Evolutionary conservation across 2,797 vertebrate genomes (phyloP), one percentile per base, ranked within the genome.

Genomic region (Pipistrellus pygmaeus): DNA sequence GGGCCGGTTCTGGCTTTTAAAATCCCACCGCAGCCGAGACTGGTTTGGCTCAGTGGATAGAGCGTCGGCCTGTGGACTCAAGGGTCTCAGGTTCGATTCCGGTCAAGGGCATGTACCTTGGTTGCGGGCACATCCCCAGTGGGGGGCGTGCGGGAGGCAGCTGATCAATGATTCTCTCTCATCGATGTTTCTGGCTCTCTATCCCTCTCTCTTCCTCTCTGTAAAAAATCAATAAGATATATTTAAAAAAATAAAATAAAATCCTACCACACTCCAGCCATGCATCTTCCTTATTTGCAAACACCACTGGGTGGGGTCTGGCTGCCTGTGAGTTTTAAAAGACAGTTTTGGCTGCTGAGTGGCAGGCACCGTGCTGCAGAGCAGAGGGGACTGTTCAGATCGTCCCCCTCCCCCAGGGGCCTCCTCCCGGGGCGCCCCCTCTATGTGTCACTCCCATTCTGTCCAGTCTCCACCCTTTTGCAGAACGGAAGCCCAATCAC

Each of bases 21-120:
- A n/a, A 23, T 8, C 69, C 35, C 48, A 0, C 0, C 0, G 17
- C 11, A 11, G 38, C 38, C 38, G 38, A 41, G 38, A 41, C 38
- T 4, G 38, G 38, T 41, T 41, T 41, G 38, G 38, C 38, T 41
- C 38, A 41, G 38, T 41, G 38, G 38, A 41, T 41, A 41, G 38
- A 41, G 38, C 38, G 38, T 41, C 38, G 38, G 6, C 38, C 38
- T 41, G 38, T 6, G 38, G 38, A 41, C 38, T 41, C 5, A 41
- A 41, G 6, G 38, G 38, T 6, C 38, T 4, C 38, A 7, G 38
- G 38, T 41, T 41, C 38, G 6, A 41, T 41, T 41, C 38, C 6
- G 6, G 38, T 41, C 38, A 41, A 41, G 38, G 38, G 38, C 38
- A 41, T 41, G 38, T 41, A 41, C 38, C 38, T 41, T 41, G 38